Evolutionary conservation across 2,113 vertebrate genomes (phyloP).

Genomic region (Taxidea taxus): DNA sequence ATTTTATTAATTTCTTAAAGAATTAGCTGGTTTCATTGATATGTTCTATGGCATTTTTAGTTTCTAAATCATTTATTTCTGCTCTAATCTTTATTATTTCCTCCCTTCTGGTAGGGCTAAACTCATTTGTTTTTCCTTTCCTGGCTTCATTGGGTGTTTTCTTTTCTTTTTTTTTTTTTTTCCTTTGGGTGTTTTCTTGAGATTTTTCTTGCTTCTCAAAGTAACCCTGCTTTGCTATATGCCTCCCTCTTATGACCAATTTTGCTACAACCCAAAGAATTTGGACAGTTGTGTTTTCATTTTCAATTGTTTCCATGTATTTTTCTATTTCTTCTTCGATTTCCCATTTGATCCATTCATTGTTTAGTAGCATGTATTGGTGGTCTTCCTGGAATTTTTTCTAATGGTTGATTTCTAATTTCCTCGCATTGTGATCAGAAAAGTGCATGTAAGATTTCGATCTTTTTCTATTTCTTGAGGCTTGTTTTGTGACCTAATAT

Average conservation of each 20-base stretch:
- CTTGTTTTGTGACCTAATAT: not conserved
- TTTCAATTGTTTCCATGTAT: not conserved
- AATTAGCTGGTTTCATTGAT: not conserved
- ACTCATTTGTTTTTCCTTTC: not conserved
- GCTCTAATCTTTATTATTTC: not conserved
- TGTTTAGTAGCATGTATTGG: not conserved
- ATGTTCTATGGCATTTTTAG: not conserved
- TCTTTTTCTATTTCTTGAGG: not conserved
- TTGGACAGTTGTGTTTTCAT: not conserved
- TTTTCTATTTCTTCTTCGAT: not conserved
- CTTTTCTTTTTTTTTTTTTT: too few species aligned
- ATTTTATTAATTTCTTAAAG: not conserved
- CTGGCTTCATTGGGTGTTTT: not conserved
- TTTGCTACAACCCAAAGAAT: not conserved
- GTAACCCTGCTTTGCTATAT: not conserved
- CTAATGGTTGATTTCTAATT: not conserved
- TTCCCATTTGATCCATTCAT: not conserved
- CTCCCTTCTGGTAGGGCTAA: not conserved
- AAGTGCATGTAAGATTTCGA: not conserved
- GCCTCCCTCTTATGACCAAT: not conserved
- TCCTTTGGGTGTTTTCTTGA: not conserved
- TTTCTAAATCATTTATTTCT: not conserved
- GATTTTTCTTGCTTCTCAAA: not conserved
- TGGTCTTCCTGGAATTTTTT: not conserved
- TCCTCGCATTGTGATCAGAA: not conserved